Conservation (phyloP, 1,140 invertebrate species). For the Drosophila nigrodunni region DNA sequence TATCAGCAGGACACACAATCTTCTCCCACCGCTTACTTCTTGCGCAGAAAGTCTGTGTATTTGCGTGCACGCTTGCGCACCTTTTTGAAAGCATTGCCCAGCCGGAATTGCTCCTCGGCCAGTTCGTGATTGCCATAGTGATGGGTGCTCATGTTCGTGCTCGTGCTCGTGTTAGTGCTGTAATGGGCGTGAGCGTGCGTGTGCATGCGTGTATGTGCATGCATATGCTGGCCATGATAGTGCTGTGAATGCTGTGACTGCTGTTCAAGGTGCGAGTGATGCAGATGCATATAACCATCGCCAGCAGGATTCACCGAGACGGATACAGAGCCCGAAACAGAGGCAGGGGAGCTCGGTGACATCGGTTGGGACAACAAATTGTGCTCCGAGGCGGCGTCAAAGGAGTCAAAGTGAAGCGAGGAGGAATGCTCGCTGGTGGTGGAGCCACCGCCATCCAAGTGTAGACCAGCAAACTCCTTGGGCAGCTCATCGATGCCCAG, state of each 20-base stretch:
- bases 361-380: constrained; percentile 73
- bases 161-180: constrained; percentile 48
- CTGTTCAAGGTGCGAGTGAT: constrained; percentile 64
- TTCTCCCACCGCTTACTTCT: constrained; percentile 70
- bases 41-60: constrained; percentile 82
- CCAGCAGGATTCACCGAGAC: constrained; percentile 71
- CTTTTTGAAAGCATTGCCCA: constrained; percentile 76
- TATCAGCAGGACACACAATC: constrained; percentile 24
- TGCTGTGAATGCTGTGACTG: constrained; percentile 32
- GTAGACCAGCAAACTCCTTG: constrained; percentile 57
- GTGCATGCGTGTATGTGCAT: constrained; percentile 54
- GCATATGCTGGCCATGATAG: constrained; percentile 40
- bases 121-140: constrained; percentile 44
- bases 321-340: constrained; percentile 36
- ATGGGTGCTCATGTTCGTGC: constrained; percentile 42
- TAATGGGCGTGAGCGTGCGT: constrained; percentile 44
- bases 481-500: constrained; percentile 77
- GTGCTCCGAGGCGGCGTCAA: constrained; percentile 77
- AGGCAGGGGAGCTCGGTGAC: constrained; percentile 69
- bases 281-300: constrained; percentile 68
- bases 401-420: constrained; percentile 76
- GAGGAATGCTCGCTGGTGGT: constrained; percentile 78
- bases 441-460: constrained; percentile 42
- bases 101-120: constrained; percentile 71
- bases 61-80: constrained; percentile 84